Evolutionary conservation across 2,888 invertebrate genomes (phyloP).

Genomic region (Agonum fuliginosum): DNA sequence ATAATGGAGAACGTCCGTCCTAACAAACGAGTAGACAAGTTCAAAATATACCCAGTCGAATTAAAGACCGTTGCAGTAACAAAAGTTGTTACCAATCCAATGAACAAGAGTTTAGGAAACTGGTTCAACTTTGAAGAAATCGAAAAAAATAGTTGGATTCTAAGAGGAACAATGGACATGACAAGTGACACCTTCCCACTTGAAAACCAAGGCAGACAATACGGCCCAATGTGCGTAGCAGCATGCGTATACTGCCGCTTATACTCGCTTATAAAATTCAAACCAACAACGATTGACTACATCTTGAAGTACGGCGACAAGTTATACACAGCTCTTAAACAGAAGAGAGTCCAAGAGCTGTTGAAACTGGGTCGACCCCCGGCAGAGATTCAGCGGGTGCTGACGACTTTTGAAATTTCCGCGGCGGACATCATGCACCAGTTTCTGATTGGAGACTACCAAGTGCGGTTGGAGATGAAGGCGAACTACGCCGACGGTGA

Average conservation of each 20-base stretch:
- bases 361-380: constrained; percentile 60
- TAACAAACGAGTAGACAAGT: constrained; percentile 61
- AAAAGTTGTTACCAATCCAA: constrained; percentile 66
- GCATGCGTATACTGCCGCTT: constrained; percentile 77
- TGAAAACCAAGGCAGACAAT: constrained; percentile 72
- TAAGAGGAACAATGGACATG: constrained; percentile 68
- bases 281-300: constrained; percentile 75
- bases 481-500: constrained; percentile 30
- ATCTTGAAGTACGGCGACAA: constrained; percentile 80
- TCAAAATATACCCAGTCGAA: constrained; percentile 28
- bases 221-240: constrained; percentile 76
- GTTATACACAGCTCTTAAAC: constrained; percentile 72
- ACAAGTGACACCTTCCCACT: constrained; percentile 67
- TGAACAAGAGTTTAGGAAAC: constrained; percentile 64
- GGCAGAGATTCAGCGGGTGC: constrained; percentile 65
- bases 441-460: constrained; percentile 68
- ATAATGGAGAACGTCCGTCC: constrained; percentile 69
- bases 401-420: constrained; percentile 66
- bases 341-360: constrained; percentile 61
- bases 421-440: constrained; percentile 67
- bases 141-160: constrained; percentile 70
- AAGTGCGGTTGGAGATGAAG: neutral
- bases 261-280: constrained; percentile 77
- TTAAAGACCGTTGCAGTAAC: constrained; percentile 65
- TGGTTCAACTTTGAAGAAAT: constrained; percentile 71